These are phyloP conservation scores for Mamestra configurata DNA, from an alignment of 1,140 invertebrate genomes.

Conservation along the genomic window DNA sequence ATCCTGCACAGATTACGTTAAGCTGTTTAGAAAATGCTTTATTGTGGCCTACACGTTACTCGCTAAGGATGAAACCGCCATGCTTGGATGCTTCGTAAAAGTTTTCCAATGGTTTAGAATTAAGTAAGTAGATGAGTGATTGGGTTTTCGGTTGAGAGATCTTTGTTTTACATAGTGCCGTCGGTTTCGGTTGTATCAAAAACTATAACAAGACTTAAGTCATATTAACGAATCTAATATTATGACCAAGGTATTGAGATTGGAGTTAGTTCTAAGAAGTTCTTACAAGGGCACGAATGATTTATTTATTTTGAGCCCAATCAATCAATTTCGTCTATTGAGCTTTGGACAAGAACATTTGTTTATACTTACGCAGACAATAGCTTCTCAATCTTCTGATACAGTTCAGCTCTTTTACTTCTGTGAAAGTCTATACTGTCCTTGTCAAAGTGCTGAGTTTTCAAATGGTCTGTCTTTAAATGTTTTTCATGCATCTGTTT, in stretches of 20 bases:
- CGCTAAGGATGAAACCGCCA: background rate
- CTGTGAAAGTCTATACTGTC: conserved; percentile 87
- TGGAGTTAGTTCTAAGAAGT: no score
- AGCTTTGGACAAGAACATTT: no score
- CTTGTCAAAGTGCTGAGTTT: conserved; percentile 75
- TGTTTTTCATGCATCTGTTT: conserved; percentile 80
- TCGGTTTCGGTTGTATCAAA: no score
- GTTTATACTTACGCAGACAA: conserved; percentile 88
- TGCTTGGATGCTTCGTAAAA: background rate
- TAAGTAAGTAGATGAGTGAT: background rate
- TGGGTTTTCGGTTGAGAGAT: background rate
- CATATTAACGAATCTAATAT: no score
- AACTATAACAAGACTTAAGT: no score
- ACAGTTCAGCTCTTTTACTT: conserved; percentile 87
- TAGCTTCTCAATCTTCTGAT: conserved; percentile 89
- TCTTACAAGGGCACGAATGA: no score
- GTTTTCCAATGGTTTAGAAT: background rate
- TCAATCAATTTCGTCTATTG: background rate
- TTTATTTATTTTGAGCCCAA: no score
- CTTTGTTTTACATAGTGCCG: no score
- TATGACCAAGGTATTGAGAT: no score
- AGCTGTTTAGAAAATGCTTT: conserved; percentile 32
- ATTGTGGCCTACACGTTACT: background rate
- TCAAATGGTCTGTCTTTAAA: conserved; percentile 80
- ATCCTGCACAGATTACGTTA: conserved; percentile 75